These are phyloP conservation scores for Chloroceryle inda DNA, from an alignment of 2,797 vertebrate species.

Conservation along the genomic window DNA sequence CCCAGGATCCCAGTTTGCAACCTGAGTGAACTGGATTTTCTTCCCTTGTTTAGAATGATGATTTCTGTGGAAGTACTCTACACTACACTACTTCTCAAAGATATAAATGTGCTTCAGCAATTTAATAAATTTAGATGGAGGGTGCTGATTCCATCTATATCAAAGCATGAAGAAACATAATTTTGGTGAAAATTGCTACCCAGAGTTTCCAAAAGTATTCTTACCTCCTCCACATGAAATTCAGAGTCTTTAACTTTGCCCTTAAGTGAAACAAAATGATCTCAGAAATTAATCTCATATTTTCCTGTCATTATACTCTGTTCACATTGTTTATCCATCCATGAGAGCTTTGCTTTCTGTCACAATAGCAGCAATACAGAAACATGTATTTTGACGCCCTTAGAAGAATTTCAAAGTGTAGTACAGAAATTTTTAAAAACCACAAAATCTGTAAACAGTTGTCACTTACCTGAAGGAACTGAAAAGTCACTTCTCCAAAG, in stretches of 20 bases:
- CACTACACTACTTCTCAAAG: background rate
- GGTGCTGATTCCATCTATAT: background rate
- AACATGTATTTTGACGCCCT: background rate
- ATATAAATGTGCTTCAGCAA: background rate
- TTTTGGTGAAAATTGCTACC: background rate
- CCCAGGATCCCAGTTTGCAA: background rate
- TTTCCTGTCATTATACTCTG: too few relatives aligned
- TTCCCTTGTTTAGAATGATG: background rate
- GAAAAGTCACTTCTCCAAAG: background rate
- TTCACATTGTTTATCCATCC: too few relatives aligned
- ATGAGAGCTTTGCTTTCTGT: background rate
- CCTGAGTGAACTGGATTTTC: background rate
- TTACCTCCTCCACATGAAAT: background rate
- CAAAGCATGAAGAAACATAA: background rate
- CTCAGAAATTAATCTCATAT: background rate
- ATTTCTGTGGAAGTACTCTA: background rate
- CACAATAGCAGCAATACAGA: background rate
- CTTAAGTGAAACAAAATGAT: too few relatives aligned
- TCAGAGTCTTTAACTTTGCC: background rate
- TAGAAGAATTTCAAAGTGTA: background rate
- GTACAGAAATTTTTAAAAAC: background rate
- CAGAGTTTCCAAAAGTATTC: background rate
- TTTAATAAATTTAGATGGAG: background rate
- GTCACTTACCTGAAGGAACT: background rate
- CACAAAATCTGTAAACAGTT: background rate